phyloP scores from a whole-genome alignment of 92 coral and sea anemone genomes.

The Palythoa caribaeorum region DNA sequence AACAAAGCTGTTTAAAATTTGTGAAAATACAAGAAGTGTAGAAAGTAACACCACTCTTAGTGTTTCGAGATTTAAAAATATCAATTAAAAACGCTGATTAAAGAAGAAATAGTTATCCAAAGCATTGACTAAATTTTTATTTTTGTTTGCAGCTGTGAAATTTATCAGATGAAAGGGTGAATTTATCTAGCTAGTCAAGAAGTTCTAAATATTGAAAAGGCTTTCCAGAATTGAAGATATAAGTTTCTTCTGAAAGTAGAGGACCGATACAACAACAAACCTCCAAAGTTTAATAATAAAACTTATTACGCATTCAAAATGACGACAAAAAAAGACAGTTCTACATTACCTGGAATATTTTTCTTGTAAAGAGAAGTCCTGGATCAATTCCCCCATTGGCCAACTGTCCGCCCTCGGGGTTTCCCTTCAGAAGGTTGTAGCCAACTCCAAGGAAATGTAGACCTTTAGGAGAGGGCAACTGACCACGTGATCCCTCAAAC shows the following conservation, averaged over 20 bases:
- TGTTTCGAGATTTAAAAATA: too few species aligned
- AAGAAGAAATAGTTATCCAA: too few species aligned
- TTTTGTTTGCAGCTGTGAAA: too few species aligned
- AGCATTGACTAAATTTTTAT: too few species aligned
- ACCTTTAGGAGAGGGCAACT: conserved; percentile 56
- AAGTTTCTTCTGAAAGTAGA: too few species aligned
- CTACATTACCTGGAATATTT: conserved; percentile 44
- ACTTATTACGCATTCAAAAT: too few species aligned
- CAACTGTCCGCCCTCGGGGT: conserved; percentile 68
- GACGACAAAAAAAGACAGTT: background rate
- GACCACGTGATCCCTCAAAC: background rate
- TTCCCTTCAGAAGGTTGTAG: conserved; percentile 67
- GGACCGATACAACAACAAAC: background rate
- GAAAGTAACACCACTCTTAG: too few species aligned
- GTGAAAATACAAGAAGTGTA: too few species aligned
- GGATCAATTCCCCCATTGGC: conserved; percentile 71
- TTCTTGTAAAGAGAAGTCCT: conserved; percentile 58
- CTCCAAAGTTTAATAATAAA: background rate
- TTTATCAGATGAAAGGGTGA: too few species aligned
- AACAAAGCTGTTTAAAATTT: too few species aligned
- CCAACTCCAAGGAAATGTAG: conserved; percentile 70
- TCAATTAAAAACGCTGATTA: too few species aligned
- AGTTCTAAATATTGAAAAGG: background rate
- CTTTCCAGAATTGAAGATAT: too few species aligned
- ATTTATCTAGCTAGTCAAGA: background rate